phyloP scores from a whole-genome alignment of 2,888 invertebrate genomes.

The Agrotis ipsilon region DNA sequence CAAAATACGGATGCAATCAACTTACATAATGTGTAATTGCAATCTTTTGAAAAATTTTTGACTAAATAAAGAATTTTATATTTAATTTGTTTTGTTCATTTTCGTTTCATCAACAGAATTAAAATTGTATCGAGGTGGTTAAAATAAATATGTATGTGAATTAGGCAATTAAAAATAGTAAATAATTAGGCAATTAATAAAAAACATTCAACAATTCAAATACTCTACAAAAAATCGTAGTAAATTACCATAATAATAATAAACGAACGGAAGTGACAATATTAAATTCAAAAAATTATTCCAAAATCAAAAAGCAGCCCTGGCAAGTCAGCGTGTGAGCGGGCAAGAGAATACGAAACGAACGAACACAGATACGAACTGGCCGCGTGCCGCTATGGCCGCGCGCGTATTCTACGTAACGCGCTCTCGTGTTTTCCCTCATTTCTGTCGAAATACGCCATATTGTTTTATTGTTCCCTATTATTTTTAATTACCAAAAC shows the following conservation, averaged over 20 bases:
- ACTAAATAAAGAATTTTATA: too few species aligned
- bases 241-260: background rate
- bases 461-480: slow-evolving; percentile 84
- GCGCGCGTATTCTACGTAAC: slow-evolving; percentile 72
- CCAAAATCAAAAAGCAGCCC: slow-evolving; percentile 74
- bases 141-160: background rate
- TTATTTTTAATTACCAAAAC: slow-evolving; percentile 70
- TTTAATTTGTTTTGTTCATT: background rate
- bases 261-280: slow-evolving; percentile 46
- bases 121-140: background rate
- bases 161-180: background rate
- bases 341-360: slow-evolving; percentile 82
- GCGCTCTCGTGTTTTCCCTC: slow-evolving; percentile 83
- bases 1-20: too few species aligned
- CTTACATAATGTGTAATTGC: background rate
- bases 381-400: slow-evolving; percentile 82
- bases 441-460: slow-evolving; percentile 86
- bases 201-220: fast-evolving
- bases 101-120: background rate
- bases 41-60: background rate
- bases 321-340: slow-evolving; percentile 83
- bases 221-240: background rate
- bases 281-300: slow-evolving; percentile 32
- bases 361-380: slow-evolving; percentile 82
- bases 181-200: background rate